Base-by-base conservation (phyloP, 2,797 vertebrate genomes). In the Amazona ochrocephala region DNA sequence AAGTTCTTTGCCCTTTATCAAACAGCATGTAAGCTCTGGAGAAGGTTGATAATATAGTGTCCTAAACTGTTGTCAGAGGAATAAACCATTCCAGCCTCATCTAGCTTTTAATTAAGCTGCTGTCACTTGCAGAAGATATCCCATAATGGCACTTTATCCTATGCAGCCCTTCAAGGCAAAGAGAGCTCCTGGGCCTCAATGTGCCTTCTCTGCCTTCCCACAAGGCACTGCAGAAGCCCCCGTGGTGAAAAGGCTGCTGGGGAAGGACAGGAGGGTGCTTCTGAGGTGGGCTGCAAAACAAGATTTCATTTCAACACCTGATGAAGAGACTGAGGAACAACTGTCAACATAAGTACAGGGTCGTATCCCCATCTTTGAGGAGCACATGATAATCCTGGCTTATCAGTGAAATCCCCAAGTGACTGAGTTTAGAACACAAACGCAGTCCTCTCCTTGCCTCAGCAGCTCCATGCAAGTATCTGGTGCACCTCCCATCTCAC, bases 21-120 rank as follows among this genome's bases (percentile, higher is more conserved):
- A 93, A 65, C 45, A 88, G 62, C 73, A 66, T 24, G 47, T 47
- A 78, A 80, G 66, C 58, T 64, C 83, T 88, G 73, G 39, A 89
- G 45, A 93, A 95, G 26, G 54, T 86, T 89, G 87, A 87, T 87
- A 90, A 87, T 60, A 84, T 0, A 37, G 74, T 70, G 47, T 64
- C 67, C 88, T 89, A 67, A 93, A 88, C n/a, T 34, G 54, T 27
- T 87, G 74, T 87, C 86, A 93, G 88, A 67, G 58, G 71, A 73
- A 80, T 53, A 86, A 34, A 86, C 53, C 18, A 65, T 66, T 62
- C 37, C 82, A 70, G 71, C 75, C 20, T 82, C 65, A 78, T 72
- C 87, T 65, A 91, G 65, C 72, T 86, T 82, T 84, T 96, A 95
- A 95, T 96, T 95, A 93, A 97, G 95, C 84, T 87, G 62, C 94